Evolutionary conservation across 2,113 vertebrate genomes (phyloP), one percentile per base, ranked within the genome.

Genomic region (Eudyptes chrysolophus): DNA sequence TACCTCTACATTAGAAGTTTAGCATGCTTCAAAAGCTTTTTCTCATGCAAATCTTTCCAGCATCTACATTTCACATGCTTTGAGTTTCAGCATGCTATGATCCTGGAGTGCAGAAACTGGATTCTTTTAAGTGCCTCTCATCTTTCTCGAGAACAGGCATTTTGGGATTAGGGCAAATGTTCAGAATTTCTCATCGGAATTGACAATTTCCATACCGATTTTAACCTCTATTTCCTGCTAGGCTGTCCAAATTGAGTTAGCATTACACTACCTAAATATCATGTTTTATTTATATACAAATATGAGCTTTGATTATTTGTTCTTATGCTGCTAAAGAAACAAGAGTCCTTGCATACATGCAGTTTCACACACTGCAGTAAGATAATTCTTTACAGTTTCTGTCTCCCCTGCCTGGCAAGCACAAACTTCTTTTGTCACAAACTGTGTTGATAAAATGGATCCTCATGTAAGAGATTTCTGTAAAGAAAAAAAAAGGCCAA

Each of bases 221-320:
- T 94, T 58, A 95, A 78, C 38, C 42, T 87, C 64, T 32, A 4
- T 69, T 94, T 96, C 57, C 69, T 34, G 16, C 12, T 55, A 87
- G 72, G 71, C 74, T 72, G n/a, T 36, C 44, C 48, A 82, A 96
- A 96, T 7, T 87, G 40, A 55, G 87, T 94, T 83, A 92, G 81
- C 34, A 36, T 79, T 44, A 60, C 77, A 68, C 74, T 84, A 44
- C 2, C 92, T 75, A 89, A 89, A 82, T 65, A 89, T 5, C 6
- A 89, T 76, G 55, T 52, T 94, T 94, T 85, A 95, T 89, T 95
- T 91, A 93, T 82, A 71, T 58, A 82, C 29, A 72, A 90, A 68
- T 27, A 64, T 1, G 3, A 69, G 65, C 61, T 94, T 82, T 87
- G 60, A 60, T 91, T 87, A 64, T 78, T 82, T 72, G 57, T 21